Conservation (phyloP, 2,113 vertebrate species). For the Nesogale talazaci region DNA sequence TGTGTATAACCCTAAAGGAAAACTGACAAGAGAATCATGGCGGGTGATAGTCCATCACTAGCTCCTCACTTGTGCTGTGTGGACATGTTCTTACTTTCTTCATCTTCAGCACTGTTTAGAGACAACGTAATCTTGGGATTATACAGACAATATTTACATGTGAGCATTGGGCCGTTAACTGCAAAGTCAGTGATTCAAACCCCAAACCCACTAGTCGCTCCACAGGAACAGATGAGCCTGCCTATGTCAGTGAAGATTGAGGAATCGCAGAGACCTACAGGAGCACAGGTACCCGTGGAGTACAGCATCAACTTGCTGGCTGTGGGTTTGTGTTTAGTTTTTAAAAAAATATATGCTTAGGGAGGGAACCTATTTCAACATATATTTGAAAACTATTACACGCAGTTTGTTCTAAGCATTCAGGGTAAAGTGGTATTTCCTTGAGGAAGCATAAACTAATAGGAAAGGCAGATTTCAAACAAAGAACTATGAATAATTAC, state of each 20-base stretch:
- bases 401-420: slow-evolving; percentile 4
- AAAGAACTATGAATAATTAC: slow-evolving; percentile 40
- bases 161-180: too few relatives aligned
- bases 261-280: too few relatives aligned
- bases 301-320: too few relatives aligned
- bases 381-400: slow-evolving; percentile 33
- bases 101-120: not conserved
- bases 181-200: too few relatives aligned
- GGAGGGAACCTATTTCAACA: not conserved
- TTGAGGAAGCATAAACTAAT: slow-evolving; percentile 41
- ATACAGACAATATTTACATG: not conserved
- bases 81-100: not conserved
- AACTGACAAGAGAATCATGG: not conserved
- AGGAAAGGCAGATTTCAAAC: slow-evolving; percentile 39
- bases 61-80: not conserved
- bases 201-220: too few relatives aligned
- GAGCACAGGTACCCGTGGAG: too few relatives aligned
- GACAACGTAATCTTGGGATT: not conserved
- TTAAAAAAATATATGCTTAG: not conserved
- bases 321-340: too few relatives aligned
- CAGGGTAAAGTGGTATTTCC: not conserved
- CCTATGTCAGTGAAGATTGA: too few relatives aligned
- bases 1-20: not conserved
- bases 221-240: too few relatives aligned
- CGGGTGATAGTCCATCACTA: too few relatives aligned